Base-by-base conservation (phyloP, 2,113 vertebrate genomes). In the Glaucomys volans region DNA sequence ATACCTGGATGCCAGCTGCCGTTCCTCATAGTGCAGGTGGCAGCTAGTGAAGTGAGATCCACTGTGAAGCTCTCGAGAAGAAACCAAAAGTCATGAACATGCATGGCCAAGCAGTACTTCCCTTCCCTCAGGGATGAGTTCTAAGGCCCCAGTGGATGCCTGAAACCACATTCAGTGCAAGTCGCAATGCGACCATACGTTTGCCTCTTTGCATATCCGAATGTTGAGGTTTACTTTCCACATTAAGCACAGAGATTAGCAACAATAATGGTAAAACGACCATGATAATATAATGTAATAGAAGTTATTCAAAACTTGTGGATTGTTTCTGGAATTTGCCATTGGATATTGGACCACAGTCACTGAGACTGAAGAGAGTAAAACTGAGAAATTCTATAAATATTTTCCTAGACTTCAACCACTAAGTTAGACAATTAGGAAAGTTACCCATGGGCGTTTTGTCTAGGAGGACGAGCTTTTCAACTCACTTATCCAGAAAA, bases 61-160 rank as follows among this genome's bases (percentile, higher is more conserved):
- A 22, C 50, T 1, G 28, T 5, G 10, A 47, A 22, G 14, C 40
- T 75, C 64, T 52, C 74, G 20, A 82, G 52, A 71, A 54, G 50
- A 13, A 32, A 24, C 40, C 22, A 67, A 62, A n/a, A n/a, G 8
- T 44, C 16, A 0, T 22, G 14, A 18, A 18, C 7, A 62, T n/a
- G 11, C 22, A 0, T 16, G 52, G 17, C 8, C 0, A 12, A 10
- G 5, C 8, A 66, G 13, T 6, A 47, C 6, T 22, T 5, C 16
- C 20, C 35, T 10, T 9, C 28, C 40, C 26, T 30, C 40, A 7
- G 10, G 17, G 8, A 17, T 40, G 66, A 20, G 20, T n/a, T 75
- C 32, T 3, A 75, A 28, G 7, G 64, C 8, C 44, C 4, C 16
- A 57, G 37, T 4, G 40, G 47, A 75, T n/a, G 8, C 37, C 69